Evolutionary conservation across 2,113 vertebrate species (phyloP), one percentile per base, ranked within the genome.

Genomic region (Hystrix brachyura): DNA sequence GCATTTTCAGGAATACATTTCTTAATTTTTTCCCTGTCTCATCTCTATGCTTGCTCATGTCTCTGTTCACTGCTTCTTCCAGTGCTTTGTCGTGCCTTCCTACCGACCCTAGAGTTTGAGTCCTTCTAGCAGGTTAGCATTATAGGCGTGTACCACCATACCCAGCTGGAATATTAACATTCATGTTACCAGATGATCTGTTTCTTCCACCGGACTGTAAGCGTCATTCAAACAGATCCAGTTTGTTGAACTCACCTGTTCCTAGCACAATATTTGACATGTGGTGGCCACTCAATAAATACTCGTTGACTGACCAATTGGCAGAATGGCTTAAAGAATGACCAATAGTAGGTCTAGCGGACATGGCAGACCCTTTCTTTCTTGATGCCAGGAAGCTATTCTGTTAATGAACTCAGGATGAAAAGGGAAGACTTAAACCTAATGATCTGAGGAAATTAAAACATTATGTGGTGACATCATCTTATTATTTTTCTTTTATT

Each of bases 371-470:
- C 43, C 14, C 25, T 53, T 91, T 69, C 65, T 32, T 76, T 38
- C n/a, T 64, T 76, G 7, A 34, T 82, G 55, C 84, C 55, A 72
- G 89, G 64, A 85, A 71, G 34, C 23, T 48, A 25, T 87, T 95
- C 91, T 93, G 82, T 19, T 91, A 51, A 76, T 96, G 74, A 72
- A 76, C 4, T n/a, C 21, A 23, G 43, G 60, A n/a, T 79, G 62
- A 48, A 19, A 79, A 83, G 51, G 32, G 10, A 87, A 85, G 90
- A 82, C 72, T 90, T 55, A 91, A 83, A 79, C 34, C 29, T 72
- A 65, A 29, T 5, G 34, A 57, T n/a, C 0, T 93, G 67, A 46
- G 46, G 21, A 91, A 48, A 67, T 91, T 80, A 51, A 53, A 85
- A 51, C 15, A 51, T 59, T 59, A 34, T 32, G 13, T 27, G 14